Evolutionary conservation across 2,797 vertebrate genomes (phyloP).

Genomic region (Rhincodon typus): DNA sequence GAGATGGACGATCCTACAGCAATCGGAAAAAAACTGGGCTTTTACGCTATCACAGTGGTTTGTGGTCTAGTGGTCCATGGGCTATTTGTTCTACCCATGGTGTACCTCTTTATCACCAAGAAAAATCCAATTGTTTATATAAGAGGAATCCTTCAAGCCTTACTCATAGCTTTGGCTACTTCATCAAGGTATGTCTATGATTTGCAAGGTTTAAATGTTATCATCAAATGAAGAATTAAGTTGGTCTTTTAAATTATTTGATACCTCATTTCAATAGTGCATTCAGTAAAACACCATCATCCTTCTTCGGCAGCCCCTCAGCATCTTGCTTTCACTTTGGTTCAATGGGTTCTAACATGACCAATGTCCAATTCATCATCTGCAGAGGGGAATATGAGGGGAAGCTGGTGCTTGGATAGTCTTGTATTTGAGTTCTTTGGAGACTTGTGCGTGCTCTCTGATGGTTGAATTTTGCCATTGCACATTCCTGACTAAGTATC

Average conservation of each 20-base stretch:
- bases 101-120: slow-evolving; percentile 95
- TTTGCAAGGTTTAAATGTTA: neutral
- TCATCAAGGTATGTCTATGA: slow-evolving; percentile 78
- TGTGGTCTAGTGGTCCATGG: slow-evolving; percentile 87
- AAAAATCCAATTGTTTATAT: slow-evolving; percentile 97
- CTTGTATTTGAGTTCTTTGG: neutral
- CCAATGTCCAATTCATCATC: too few species aligned
- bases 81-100: slow-evolving; percentile 86
- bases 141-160: slow-evolving; percentile 86
- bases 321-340: neutral
- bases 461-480: neutral
- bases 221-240: neutral
- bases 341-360: neutral
- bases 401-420: neutral
- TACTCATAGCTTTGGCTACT: slow-evolving; percentile 91
- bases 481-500: neutral
- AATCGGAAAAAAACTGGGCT: slow-evolving; percentile 91
- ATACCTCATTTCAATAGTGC: neutral
- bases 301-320: neutral
- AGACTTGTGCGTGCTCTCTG: neutral
- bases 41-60: slow-evolving; percentile 89
- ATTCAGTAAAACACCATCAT: neutral
- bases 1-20: slow-evolving; percentile 95
- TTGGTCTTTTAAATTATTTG: neutral
- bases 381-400: neutral